Conservation (phyloP, 2,113 vertebrate genomes). For the Pedetes capensis region DNA sequence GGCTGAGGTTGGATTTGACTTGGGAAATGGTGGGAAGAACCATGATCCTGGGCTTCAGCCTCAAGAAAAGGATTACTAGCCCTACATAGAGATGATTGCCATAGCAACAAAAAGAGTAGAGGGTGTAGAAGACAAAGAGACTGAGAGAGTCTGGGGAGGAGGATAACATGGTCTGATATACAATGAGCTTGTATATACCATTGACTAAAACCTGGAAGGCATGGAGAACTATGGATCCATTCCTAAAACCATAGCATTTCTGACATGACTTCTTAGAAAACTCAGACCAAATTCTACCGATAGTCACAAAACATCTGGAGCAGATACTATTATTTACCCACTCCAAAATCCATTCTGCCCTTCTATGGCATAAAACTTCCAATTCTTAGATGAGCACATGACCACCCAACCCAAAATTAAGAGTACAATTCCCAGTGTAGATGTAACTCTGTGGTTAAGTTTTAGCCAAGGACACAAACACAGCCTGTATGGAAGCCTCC, state of each 20-base stretch:
- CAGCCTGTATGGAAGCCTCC: not conserved
- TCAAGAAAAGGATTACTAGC: not conserved
- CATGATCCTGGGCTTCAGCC: not conserved
- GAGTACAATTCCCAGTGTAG: not conserved
- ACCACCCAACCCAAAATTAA: not conserved
- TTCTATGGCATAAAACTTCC: not conserved
- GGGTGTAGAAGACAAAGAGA: not conserved
- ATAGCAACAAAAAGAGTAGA: not conserved
- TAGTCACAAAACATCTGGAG: slow-evolving; percentile 20
- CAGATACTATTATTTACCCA: not conserved
- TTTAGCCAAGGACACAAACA: not conserved
- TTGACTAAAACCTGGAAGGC: not conserved
- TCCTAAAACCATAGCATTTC: not conserved
- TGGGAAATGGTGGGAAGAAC: not conserved
- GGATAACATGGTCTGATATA: not conserved
- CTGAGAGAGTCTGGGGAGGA: not conserved
- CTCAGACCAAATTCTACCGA: not conserved
- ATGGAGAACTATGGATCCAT: not conserved
- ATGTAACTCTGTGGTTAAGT: not conserved
- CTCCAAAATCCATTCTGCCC: not conserved
- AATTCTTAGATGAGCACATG: not conserved
- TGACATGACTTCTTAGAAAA: slow-evolving; percentile 33
- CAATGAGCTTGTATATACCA: not conserved
- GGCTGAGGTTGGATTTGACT: not conserved
- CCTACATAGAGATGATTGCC: not conserved